A percentile compares a stretch with the other conserved stretches of the same genome.
Conservation (phyloP, 2,797 vertebrate genomes). For the Sciurus vulgaris region DNA sequence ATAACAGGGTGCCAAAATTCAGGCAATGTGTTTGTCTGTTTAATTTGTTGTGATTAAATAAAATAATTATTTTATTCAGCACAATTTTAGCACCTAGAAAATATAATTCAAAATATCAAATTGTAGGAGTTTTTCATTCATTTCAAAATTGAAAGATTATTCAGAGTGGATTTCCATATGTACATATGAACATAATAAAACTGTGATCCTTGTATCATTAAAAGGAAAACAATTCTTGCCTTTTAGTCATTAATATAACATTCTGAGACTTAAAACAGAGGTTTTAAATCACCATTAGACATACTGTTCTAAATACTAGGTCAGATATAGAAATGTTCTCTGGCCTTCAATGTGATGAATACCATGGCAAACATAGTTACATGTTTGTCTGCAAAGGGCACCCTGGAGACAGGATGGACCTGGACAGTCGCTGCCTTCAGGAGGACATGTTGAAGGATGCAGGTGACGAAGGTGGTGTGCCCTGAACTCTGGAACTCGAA, state of each 20-base stretch:
- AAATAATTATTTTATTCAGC: not conserved
- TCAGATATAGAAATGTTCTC: not conserved
- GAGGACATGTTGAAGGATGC: not conserved
- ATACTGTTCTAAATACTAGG: not conserved
- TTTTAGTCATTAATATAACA: not conserved
- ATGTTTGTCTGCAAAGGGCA: not conserved
- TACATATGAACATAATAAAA: not conserved
- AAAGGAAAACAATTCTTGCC: not conserved
- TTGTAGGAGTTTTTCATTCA: not conserved
- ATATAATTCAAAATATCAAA: not conserved
- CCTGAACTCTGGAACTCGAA: not conserved
- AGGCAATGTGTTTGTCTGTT: not conserved
- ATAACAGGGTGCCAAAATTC: not conserved
- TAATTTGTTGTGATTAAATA: not conserved
- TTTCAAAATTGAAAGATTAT: not conserved
- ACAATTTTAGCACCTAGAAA: not conserved
- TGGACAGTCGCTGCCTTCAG: not conserved
- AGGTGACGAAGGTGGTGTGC: not conserved
- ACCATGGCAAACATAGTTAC: not conserved
- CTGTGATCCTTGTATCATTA: not conserved
- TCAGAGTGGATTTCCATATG: not conserved
- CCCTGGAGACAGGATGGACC: not conserved
- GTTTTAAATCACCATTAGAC: not conserved
- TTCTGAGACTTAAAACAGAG: not conserved
- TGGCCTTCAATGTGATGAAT: not conserved